Evolutionary conservation across 2,797 vertebrate genomes (phyloP), one percentile per base, ranked within the genome.

Genomic region (Girardinus metallicus): DNA sequence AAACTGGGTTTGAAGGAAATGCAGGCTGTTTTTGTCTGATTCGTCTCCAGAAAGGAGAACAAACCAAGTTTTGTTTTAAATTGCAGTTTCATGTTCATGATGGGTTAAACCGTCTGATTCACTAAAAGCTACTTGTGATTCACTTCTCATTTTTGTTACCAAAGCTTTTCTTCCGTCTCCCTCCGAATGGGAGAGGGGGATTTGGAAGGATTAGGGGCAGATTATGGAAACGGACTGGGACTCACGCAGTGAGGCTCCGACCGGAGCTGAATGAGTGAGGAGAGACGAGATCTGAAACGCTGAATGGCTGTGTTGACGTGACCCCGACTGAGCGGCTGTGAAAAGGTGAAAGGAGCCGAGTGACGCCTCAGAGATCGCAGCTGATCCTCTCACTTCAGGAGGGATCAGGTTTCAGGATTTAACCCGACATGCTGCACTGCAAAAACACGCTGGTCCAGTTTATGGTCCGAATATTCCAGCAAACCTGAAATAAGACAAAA

Each of bases 161-260:
- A 76, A 55, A 13, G 23, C 15, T 72, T 41, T 68, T 46, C n/a
- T 68, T 72, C 64, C 13, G 55, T 41, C 26, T 74, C 18, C 44
- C 68, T n/a, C 7, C 10, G 21, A 53, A 68, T 29, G 60, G 78
- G 43, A 82, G 70, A 80, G 46, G 76, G 62, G 85, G 90, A 88
- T 89, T 87, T 71, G 16, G 5, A 57, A 60, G 84, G 89, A 87
- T 90, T 90, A 90, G 23, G 51, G 44, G 87, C 87, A 41, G 87
- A 88, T 90, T 87, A 89, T 73, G 80, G 78, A 66, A 18, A 85
- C 70, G 57, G 57, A 75, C 73, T 44, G 81, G 75, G 76, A 53
- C 80, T 75, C 47, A 55, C 73, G 73, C 73, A 47, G 66, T 44
- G 74, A 34, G 0, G 0, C 13, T 5, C 84, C 12, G 74, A 72